phyloP scores from a whole-genome alignment of 2,797 vertebrate species.

The Hippoglossus hippoglossus region DNA sequence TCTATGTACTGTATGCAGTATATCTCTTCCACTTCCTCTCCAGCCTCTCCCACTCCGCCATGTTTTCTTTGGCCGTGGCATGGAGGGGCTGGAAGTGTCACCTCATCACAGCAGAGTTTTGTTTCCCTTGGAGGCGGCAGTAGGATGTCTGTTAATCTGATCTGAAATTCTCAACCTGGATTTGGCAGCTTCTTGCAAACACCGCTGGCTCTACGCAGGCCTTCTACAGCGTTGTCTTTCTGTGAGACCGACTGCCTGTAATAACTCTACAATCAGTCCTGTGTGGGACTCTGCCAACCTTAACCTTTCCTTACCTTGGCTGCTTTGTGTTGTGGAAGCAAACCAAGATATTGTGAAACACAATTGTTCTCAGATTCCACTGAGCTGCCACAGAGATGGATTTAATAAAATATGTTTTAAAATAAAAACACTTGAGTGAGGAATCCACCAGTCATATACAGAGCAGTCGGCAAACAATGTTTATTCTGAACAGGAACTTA shows the following conservation, averaged over 20 bases:
- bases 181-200: conserved; percentile 72
- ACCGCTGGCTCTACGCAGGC: conserved; percentile 57
- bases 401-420: conserved; percentile 3
- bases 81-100: conserved; percentile 75
- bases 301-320: conserved; percentile 42
- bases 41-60: conserved; percentile 20
- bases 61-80: conserved; percentile 71
- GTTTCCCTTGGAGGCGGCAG: conserved; percentile 69
- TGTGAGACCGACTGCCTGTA: conserved; percentile 58
- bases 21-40: conserved; percentile 48
- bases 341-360: conserved; percentile 43
- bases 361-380: conserved; percentile 41
- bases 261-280: conserved; percentile 53
- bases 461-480: background rate
- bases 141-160: conserved; percentile 79
- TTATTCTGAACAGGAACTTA: background rate
- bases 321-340: conserved; percentile 29
- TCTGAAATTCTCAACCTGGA: conserved; percentile 69
- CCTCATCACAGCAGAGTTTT: conserved; percentile 73
- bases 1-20: conserved; percentile 17
- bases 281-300: conserved; percentile 47
- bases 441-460: background rate
- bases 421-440: conserved; percentile 10
- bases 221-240: conserved; percentile 42
- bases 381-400: conserved; percentile 25